Conservation (phyloP, 2,113 vertebrate genomes). For the Odontophorus gujanensis region DNA sequence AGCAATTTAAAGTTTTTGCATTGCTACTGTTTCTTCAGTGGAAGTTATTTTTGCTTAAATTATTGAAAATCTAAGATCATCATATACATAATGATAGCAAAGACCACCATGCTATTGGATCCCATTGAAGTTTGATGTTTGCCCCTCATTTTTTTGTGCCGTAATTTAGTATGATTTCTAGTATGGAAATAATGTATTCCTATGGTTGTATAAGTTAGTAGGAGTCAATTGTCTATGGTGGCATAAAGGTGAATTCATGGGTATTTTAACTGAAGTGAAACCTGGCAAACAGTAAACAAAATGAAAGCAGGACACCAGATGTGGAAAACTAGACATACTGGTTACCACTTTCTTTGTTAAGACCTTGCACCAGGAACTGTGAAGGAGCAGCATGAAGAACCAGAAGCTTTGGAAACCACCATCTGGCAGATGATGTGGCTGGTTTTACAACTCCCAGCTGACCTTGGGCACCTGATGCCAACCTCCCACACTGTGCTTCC, state of each 20-base stretch:
- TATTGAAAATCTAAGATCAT: not conserved
- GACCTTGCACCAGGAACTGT: fast-evolving
- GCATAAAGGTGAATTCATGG: not conserved
- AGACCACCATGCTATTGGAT: not conserved
- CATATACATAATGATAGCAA: not conserved
- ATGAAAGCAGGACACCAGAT: not conserved
- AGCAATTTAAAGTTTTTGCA: not conserved
- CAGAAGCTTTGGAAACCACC: not conserved
- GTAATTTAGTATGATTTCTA: not conserved
- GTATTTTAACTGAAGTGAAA: not conserved
- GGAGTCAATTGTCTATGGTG: not conserved
- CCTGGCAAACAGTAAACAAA: not conserved
- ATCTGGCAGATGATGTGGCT: not conserved
- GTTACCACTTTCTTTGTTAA: not conserved
- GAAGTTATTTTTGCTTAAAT: not conserved
- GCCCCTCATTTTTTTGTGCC: not conserved
- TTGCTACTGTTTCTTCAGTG: not conserved
- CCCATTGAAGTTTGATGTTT: not conserved
- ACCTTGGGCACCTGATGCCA: not conserved
- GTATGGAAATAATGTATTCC: not conserved
- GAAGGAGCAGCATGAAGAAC: not conserved
- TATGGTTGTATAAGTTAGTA: not conserved
- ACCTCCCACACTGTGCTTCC: not conserved
- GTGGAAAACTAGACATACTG: not conserved
- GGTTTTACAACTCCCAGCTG: not conserved